Conservation (phyloP, 2,797 vertebrate species). For the Tadarida brasiliensis region DNA sequence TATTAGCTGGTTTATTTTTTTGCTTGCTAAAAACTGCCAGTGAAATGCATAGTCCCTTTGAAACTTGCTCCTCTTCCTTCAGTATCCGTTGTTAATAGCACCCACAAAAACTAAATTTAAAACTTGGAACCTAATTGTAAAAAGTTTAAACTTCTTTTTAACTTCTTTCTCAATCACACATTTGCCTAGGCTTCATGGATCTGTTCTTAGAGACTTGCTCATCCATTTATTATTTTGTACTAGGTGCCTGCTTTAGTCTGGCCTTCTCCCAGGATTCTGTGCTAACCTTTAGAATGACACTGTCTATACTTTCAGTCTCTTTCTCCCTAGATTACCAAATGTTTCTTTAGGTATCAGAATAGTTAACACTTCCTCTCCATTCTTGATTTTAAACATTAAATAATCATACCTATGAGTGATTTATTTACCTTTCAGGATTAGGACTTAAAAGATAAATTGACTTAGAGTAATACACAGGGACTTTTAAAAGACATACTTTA, state of each 20-base stretch:
- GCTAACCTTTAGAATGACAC: slow-evolving; percentile 2
- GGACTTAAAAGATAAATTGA: slow-evolving; percentile 31
- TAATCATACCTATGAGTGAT: neutral
- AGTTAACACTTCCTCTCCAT: slow-evolving; percentile 1
- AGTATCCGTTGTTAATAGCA: neutral
- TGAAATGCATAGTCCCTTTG: neutral
- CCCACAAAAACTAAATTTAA: neutral
- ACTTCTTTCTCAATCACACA: neutral
- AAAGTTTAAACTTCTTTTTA: slow-evolving; percentile 26
- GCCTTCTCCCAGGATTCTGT: neutral
- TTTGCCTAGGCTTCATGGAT: neutral
- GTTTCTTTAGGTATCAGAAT: slow-evolving; percentile 34
- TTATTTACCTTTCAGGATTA: slow-evolving; percentile 64
- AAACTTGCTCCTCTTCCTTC: neutral
- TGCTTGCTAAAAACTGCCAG: neutral
- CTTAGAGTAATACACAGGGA: slow-evolving; percentile 22
- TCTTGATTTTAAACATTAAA: slow-evolving; percentile 43
- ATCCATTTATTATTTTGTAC: neutral
- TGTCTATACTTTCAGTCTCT: neutral
- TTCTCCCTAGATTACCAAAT: neutral
- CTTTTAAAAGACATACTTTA: slow-evolving; percentile 16
- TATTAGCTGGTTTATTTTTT: neutral
- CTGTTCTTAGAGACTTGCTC: neutral
- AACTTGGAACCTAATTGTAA: neutral
- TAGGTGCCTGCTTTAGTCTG: neutral